Evolutionary conservation across 2,888 invertebrate genomes (phyloP).

Genomic region (Platypus cylindrus): DNA sequence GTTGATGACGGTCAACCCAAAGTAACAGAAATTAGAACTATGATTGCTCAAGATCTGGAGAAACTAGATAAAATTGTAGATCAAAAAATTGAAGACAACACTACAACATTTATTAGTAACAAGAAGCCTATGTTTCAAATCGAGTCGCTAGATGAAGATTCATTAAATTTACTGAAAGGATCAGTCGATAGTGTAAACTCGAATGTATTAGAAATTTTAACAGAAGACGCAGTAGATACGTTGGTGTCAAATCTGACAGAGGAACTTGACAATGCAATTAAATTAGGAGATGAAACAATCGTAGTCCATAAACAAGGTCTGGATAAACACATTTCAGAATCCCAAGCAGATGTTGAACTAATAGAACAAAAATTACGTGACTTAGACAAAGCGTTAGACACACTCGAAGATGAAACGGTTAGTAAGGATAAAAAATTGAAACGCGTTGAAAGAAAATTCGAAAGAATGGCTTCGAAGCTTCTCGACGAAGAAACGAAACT

Average conservation of each 20-base stretch:
- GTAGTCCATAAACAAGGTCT: slow-evolving; percentile 13
- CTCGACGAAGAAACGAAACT: slow-evolving; percentile 29
- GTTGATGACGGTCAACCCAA: slow-evolving; percentile 29
- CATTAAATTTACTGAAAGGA: slow-evolving; percentile 12
- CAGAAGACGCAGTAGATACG: slow-evolving; percentile 25
- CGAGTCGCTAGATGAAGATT: slow-evolving; percentile 35
- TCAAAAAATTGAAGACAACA: slow-evolving; percentile 21
- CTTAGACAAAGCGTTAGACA: slow-evolving; percentile 33
- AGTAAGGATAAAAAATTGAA: slow-evolving; percentile 32
- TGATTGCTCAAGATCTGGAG: slow-evolving; percentile 23
- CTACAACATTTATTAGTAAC: not conserved
- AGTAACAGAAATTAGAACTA: slow-evolving; percentile 29
- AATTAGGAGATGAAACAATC: slow-evolving; percentile 9
- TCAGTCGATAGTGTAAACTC: slow-evolving; percentile 24
- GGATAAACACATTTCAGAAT: slow-evolving; percentile 20
- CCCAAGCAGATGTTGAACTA: slow-evolving; percentile 26
- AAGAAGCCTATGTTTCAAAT: slow-evolving; percentile 36
- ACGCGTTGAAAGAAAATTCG: slow-evolving; percentile 39
- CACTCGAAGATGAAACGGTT: slow-evolving; percentile 24
- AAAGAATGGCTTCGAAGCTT: slow-evolving; percentile 39
- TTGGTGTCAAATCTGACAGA: slow-evolving; percentile 21
- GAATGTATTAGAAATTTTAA: slow-evolving; percentile 27
- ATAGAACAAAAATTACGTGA: slow-evolving; percentile 33
- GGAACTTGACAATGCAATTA: slow-evolving; percentile 18
- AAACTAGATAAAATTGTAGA: slow-evolving; percentile 21